These are phyloP conservation scores for Periparus ater DNA, from an alignment of 2,797 vertebrate species.

Conservation along the genomic window DNA sequence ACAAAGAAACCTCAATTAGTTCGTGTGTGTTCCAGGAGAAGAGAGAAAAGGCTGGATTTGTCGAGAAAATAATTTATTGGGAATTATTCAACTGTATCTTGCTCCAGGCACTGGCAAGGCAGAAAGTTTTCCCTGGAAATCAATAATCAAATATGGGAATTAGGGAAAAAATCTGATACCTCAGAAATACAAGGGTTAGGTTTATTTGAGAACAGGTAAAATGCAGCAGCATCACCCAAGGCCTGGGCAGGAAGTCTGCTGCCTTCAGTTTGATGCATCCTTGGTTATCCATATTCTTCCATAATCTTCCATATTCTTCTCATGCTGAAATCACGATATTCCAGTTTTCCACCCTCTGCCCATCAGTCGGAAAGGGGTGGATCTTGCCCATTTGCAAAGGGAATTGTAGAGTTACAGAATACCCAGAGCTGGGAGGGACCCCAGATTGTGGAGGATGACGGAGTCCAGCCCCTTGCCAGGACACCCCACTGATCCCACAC, in stretches of 20 bases:
- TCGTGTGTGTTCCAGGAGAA: background rate
- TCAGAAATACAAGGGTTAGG: background rate
- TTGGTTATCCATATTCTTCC: background rate
- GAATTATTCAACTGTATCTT: background rate
- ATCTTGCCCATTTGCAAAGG: background rate
- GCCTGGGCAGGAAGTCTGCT: background rate
- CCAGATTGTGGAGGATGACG: fast-evolving
- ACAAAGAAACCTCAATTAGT: background rate
- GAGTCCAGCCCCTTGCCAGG: background rate
- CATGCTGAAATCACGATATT: fast-evolving
- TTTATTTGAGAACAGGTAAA: background rate
- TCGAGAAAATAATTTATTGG: background rate
- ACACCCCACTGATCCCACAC: background rate
- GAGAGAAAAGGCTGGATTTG: background rate
- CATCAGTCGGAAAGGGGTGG: background rate
- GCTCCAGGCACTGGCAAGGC: background rate
- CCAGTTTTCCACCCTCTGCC: background rate
- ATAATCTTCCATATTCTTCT: background rate
- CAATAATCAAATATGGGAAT: background rate
- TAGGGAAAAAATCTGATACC: background rate
- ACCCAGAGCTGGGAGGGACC: background rate
- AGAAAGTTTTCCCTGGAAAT: background rate
- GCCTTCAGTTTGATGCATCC: background rate
- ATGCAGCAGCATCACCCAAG: background rate
- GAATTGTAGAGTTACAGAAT: background rate